Evolutionary conservation across 2,113 vertebrate genomes (phyloP).

Genomic region (Proteles cristata): DNA sequence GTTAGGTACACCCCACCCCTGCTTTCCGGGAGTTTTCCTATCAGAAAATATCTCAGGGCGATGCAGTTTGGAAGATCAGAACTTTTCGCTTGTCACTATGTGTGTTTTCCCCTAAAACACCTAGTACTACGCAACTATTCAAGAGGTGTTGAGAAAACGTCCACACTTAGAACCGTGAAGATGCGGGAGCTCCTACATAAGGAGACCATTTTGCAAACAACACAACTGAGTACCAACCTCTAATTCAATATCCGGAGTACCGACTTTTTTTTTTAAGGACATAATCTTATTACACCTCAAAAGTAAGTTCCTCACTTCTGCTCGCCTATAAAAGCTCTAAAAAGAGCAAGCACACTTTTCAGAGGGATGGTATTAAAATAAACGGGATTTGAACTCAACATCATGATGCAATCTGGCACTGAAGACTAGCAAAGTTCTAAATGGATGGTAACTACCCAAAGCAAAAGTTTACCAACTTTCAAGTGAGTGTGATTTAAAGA

Average conservation of each 20-base stretch:
- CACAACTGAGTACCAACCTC: background rate
- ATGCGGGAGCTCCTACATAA: background rate
- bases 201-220: background rate
- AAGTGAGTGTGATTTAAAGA: conserved; percentile 8
- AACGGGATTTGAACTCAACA: background rate
- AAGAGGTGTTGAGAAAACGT: background rate
- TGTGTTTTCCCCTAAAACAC: conserved; percentile 23
- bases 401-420: background rate
- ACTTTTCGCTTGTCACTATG: background rate
- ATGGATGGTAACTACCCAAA: background rate
- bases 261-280: background rate
- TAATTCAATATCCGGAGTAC: background rate
- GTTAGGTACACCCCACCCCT: background rate
- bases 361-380: background rate
- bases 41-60: background rate
- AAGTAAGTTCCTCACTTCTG: conserved; percentile 9
- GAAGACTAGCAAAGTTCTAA: background rate
- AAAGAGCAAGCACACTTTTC: background rate
- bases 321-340: conserved; percentile 4
- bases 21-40: background rate
- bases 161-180: background rate
- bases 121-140: background rate
- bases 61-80: background rate
- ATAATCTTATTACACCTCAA: background rate
- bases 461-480: conserved; percentile 22